These are phyloP conservation scores for Ahaetulla prasina DNA, from an alignment of 2,113 vertebrate species.

Conservation along the genomic window DNA sequence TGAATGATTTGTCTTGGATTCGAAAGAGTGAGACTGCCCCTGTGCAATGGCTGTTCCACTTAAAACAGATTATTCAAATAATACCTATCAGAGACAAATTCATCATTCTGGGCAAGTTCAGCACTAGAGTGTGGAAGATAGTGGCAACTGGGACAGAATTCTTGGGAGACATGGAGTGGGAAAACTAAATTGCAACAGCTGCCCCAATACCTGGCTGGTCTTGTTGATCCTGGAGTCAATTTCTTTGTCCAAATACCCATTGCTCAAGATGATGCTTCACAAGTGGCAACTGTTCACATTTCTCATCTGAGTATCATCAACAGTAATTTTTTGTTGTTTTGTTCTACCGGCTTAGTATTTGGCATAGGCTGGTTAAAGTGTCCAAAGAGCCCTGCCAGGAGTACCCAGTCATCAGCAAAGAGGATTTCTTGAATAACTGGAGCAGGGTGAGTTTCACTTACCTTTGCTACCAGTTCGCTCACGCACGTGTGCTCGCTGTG, in stretches of 20 bases:
- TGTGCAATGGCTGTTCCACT: not conserved
- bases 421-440: too few relatives aligned
- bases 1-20: too few relatives aligned
- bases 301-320: not conserved
- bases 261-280: not conserved
- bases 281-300: not conserved
- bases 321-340: not conserved
- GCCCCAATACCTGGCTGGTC: not conserved
- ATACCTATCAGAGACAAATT: not conserved
- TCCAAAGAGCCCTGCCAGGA: not conserved
- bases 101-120: not conserved
- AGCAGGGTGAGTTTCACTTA: too few relatives aligned
- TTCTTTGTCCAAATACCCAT: not conserved
- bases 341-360: not conserved
- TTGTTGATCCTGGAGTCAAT: not conserved
- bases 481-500: too few relatives aligned
- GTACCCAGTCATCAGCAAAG: too few relatives aligned
- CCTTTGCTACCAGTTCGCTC: too few relatives aligned
- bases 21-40: not conserved
- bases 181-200: not conserved
- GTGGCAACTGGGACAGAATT: not conserved
- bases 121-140: not conserved
- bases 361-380: not conserved
- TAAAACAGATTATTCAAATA: not conserved
- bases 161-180: not conserved